phyloP scores from a whole-genome alignment of 2,797 vertebrate species.

The Odontamblyopus rebecca region DNA sequence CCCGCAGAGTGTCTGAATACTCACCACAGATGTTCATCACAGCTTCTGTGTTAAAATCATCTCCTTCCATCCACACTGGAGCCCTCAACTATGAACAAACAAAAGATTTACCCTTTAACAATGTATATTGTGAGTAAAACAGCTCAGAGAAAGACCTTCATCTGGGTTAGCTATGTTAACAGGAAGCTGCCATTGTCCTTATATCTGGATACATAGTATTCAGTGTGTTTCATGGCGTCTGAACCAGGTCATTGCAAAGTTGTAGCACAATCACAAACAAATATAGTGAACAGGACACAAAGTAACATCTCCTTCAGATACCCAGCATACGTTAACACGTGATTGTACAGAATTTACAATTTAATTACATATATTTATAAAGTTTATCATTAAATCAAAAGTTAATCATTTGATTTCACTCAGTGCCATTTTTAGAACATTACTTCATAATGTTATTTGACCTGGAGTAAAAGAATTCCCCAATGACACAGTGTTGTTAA shows the following conservation, averaged over 20 bases:
- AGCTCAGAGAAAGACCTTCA: constrained; percentile 58
- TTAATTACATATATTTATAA: too few species aligned
- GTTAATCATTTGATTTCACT: too few species aligned
- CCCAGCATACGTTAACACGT: too few species aligned
- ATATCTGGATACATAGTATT: constrained; percentile 14
- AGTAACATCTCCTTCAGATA: neutral
- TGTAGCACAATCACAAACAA: neutral
- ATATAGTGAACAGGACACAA: neutral
- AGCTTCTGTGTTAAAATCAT: constrained; percentile 77
- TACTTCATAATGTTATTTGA: too few species aligned
- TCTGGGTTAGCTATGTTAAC: constrained; percentile 59
- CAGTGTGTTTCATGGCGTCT: neutral
- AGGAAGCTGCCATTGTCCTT: constrained; percentile 33
- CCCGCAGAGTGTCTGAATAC: constrained; percentile 32
- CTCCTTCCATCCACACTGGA: constrained; percentile 74
- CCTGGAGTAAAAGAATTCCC: too few species aligned
- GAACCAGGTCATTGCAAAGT: constrained; percentile 30
- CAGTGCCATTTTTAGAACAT: too few species aligned
- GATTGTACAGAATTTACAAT: too few species aligned
- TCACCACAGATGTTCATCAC: constrained; percentile 82
- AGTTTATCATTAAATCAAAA: too few species aligned
- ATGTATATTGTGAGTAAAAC: neutral
- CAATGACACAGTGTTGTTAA: too few species aligned
- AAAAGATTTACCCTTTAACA: neutral
- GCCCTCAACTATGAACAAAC: constrained; percentile 57